phyloP scores from a whole-genome alignment of 2,797 vertebrate species.

The Meda fulgida region DNA sequence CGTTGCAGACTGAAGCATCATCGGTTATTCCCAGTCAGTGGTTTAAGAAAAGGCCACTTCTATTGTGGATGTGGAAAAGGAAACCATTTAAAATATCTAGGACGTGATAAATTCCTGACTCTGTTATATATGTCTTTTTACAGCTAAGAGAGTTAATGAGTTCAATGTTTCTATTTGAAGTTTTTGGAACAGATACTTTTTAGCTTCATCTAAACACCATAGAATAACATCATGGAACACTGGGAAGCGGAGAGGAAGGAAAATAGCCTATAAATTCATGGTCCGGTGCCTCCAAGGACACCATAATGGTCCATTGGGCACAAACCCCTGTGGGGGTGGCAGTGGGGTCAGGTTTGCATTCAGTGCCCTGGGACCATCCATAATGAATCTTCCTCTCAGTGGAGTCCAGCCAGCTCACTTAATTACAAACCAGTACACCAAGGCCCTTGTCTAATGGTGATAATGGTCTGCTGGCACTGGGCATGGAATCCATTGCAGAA shows the following conservation, averaged over 20 bases:
- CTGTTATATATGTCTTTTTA: not conserved
- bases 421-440: constrained; percentile 39
- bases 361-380: constrained; percentile 34
- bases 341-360: constrained; percentile 36
- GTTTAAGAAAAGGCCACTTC: not conserved
- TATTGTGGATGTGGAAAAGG: not conserved
- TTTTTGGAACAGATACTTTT: constrained; percentile 11
- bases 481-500: constrained; percentile 12
- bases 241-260: constrained; percentile 20
- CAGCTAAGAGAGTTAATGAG: constrained; percentile 14
- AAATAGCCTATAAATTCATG: constrained; percentile 40
- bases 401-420: constrained; percentile 17
- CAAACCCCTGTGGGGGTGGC: constrained; percentile 31
- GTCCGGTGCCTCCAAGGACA: constrained; percentile 42
- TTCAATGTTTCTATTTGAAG: constrained; percentile 4
- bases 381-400: constrained; percentile 37
- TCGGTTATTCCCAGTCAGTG: not conserved
- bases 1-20: not conserved
- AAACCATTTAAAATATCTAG: not conserved
- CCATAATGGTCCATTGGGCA: constrained; percentile 44
- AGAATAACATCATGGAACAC: constrained; percentile 19
- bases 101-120: not conserved
- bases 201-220: not conserved
- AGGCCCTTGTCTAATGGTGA: constrained; percentile 46
- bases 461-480: constrained; percentile 46